Evolutionary conservation across 30 jellyfish, hydroid and myxozoan genomes (phyloP).

Genomic region (Cassiopea andromeda): DNA sequence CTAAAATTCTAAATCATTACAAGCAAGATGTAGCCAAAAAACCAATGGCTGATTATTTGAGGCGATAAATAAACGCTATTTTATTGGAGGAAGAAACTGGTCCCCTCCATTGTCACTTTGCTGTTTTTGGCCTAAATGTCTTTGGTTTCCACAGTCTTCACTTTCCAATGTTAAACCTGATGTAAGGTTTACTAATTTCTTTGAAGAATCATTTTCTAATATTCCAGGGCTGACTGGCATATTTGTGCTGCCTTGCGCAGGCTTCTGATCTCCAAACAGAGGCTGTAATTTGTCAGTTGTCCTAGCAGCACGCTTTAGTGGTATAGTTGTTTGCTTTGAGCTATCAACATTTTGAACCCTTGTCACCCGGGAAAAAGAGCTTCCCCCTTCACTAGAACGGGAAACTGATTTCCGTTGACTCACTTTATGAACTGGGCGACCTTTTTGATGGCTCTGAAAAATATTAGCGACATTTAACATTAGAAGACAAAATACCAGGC

Average conservation of each 20-base stretch:
- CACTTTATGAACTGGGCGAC: slow-evolving; percentile 50
- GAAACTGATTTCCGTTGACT: slow-evolving; percentile 49
- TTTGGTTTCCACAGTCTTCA: slow-evolving; percentile 30
- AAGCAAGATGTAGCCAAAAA: too few relatives aligned
- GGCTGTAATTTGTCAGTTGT: slow-evolving; percentile 69
- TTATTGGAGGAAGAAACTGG: slow-evolving; percentile 79
- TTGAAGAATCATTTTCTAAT: slow-evolving; percentile 19
- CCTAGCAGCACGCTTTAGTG: slow-evolving; percentile 57
- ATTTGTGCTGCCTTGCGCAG: slow-evolving; percentile 28
- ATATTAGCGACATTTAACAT: too few relatives aligned
- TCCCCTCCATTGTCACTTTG: slow-evolving; percentile 51
- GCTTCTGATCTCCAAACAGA: slow-evolving; percentile 30
- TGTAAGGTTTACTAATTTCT: slow-evolving; percentile 39
- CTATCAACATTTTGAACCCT: slow-evolving; percentile 26
- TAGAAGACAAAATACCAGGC: neutral
- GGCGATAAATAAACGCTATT: slow-evolving; percentile 8
- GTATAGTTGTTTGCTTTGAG: slow-evolving; percentile 27
- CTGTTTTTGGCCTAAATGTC: slow-evolving; percentile 17
- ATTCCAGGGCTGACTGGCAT: neutral
- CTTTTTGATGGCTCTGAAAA: slow-evolving; percentile 37
- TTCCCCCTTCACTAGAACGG: slow-evolving; percentile 44
- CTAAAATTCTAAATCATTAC: too few relatives aligned
- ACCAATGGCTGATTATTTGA: neutral
- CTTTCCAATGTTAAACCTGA: slow-evolving; percentile 59
- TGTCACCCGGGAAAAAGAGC: slow-evolving; percentile 16